Evolutionary conservation across 2,888 invertebrate genomes (phyloP).

Genomic region (Dolichopus griseipennis): DNA sequence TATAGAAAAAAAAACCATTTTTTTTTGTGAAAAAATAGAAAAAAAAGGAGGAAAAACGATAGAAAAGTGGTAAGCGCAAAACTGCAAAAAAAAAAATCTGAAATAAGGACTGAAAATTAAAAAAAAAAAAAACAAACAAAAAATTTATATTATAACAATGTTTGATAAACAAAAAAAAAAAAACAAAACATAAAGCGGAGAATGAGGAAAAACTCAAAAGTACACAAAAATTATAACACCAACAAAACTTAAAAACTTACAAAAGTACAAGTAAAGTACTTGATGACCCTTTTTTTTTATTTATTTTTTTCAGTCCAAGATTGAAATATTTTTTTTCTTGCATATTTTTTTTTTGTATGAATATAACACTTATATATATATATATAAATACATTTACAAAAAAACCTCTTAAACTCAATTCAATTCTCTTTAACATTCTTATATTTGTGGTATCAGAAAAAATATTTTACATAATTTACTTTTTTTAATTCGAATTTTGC

Average conservation of each 20-base stretch:
- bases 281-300: background rate
- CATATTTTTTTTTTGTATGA: too few species aligned
- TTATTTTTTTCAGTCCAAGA: background rate
- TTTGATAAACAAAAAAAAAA: background rate
- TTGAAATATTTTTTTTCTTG: background rate
- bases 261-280: constrained; percentile 1
- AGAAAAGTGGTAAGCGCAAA: background rate
- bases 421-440: background rate
- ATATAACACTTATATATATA: too few species aligned
- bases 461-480: too few species aligned
- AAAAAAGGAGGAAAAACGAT: background rate
- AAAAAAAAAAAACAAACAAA: background rate
- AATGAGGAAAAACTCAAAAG: background rate
- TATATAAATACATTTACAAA: background rate
- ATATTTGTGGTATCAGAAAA: too few species aligned
- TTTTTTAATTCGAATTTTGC: too few species aligned
- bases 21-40: background rate
- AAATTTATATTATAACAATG: background rate
- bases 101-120: constrained; percentile 1
- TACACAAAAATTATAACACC: background rate
- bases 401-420: background rate
- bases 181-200: too few species aligned
- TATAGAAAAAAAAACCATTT: too few species aligned
- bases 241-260: background rate
- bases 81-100: background rate